Conservation (phyloP, 2,888 invertebrate genomes). For the Portevinia maculata region DNA sequence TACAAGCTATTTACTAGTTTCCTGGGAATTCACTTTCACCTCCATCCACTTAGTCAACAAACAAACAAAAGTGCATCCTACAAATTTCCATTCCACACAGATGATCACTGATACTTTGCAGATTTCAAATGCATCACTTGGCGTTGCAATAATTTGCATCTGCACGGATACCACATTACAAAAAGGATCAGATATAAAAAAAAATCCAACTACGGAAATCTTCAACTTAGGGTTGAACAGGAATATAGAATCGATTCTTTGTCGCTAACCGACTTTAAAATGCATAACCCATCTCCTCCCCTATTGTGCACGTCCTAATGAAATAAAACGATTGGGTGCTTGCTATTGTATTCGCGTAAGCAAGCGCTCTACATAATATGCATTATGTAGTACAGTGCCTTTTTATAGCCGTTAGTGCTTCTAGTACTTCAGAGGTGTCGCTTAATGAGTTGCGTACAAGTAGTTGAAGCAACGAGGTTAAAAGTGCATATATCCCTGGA, state of each 20-base stretch:
- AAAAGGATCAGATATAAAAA: conserved; percentile 7
- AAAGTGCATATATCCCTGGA: conserved; percentile 39
- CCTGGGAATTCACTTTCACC: conserved; percentile 41
- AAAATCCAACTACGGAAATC: conserved; percentile 9
- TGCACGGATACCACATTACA: neutral
- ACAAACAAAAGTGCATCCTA: conserved; percentile 33
- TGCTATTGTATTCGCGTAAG: neutral
- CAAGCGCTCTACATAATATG: neutral
- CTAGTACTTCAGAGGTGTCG: conserved; percentile 57
- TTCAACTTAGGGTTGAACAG: conserved; percentile 26
- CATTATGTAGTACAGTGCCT: conserved; percentile 9
- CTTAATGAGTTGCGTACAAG: conserved; percentile 36
- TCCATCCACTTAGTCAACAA: conserved; percentile 29
- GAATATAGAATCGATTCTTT: conserved; percentile 20
- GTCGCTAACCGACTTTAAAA: conserved; percentile 39
- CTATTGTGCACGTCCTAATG: conserved; percentile 3
- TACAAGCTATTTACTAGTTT: neutral
- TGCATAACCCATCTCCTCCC: neutral
- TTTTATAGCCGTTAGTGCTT: conserved; percentile 6
- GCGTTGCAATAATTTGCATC: conserved; percentile 33
- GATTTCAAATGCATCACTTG: conserved; percentile 43
- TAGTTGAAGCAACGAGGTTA: conserved; percentile 45
- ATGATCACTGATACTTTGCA: conserved; percentile 29
- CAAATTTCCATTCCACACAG: conserved; percentile 5
- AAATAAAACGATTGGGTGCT: conserved; percentile 4